Conservation (phyloP, 2,113 vertebrate genomes). For the Promerops cafer region DNA sequence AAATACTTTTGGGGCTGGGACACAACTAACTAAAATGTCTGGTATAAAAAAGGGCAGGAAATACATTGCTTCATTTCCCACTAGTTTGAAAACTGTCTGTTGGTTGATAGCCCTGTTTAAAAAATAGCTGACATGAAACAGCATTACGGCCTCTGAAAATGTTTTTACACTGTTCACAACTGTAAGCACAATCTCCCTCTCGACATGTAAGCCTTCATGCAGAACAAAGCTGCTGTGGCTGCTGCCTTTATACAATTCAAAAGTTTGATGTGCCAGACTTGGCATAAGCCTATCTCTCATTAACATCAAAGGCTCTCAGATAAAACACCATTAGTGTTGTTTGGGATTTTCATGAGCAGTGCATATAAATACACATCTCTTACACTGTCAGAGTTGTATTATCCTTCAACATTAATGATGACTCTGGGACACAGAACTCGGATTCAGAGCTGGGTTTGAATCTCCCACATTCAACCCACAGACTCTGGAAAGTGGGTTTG, state of each 20-base stretch:
- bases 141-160: constrained; percentile 8
- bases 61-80: neutral
- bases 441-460: neutral
- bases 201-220: constrained; percentile 40
- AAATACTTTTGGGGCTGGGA: neutral
- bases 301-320: constrained; percentile 56
- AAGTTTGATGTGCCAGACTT: constrained; percentile 42
- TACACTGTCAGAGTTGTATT: neutral
- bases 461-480: neutral
- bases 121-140: constrained; percentile 21
- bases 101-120: neutral
- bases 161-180: constrained; percentile 26
- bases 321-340: constrained; percentile 46
- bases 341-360: constrained; percentile 29
- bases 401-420: neutral
- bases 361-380: constrained; percentile 45
- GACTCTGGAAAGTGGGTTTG: neutral
- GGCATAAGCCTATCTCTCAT: constrained; percentile 31
- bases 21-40: neutral
- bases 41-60: neutral
- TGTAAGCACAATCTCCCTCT: constrained; percentile 33
- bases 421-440: neutral
- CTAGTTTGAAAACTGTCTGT: neutral
- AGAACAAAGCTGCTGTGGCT: constrained; percentile 56
- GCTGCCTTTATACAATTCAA: constrained; percentile 23